A percentile compares a stretch with the other conserved stretches of the same genome.
Evolutionary conservation across 2,113 vertebrate genomes (phyloP).

Genomic region (Neolamprologus ventralis): DNA sequence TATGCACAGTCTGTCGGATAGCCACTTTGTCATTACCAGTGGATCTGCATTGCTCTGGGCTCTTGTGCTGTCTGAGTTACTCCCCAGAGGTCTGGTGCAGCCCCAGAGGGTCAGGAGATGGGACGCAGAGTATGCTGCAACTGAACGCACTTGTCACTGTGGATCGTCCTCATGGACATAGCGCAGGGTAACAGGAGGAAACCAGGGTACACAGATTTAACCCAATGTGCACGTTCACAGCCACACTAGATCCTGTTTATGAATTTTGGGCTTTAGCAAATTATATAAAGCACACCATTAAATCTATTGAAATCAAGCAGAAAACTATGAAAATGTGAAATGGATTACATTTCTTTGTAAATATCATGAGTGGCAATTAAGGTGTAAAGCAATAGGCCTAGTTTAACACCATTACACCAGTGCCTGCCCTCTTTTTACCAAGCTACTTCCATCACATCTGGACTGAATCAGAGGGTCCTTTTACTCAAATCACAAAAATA

Average conservation of each 20-base stretch:
- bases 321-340: neutral
- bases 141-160: slow-evolving; percentile 36
- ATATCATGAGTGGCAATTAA: neutral
- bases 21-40: slow-evolving; percentile 8
- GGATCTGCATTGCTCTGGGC: slow-evolving; percentile 3
- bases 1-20: neutral
- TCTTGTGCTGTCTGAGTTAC: neutral
- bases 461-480: slow-evolving; percentile 1
- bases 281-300: neutral
- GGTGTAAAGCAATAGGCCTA: neutral
- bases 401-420: neutral
- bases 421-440: neutral
- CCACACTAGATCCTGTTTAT: neutral
- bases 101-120: slow-evolving; percentile 2
- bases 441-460: neutral
- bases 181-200: neutral
- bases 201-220: neutral
- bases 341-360: neutral
- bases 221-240: neutral
- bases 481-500: neutral
- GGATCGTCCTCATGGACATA: slow-evolving; percentile 10
- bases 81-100: slow-evolving; percentile 16
- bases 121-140: neutral
- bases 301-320: neutral
- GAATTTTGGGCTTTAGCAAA: neutral